Conservation (phyloP, 2,113 vertebrate genomes). For the Salvelinus fontinalis region DNA sequence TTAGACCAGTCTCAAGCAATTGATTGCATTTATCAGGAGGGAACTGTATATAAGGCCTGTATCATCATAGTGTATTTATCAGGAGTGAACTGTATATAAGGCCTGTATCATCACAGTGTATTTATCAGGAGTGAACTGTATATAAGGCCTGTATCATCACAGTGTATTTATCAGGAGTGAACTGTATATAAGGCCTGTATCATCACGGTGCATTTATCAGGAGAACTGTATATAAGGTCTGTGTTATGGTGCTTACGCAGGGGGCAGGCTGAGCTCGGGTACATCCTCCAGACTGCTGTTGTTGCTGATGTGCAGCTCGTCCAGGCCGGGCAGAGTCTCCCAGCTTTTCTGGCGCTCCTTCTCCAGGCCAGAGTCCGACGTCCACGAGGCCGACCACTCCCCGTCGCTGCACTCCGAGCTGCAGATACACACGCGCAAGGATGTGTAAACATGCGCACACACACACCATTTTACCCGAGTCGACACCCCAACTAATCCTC, state of each 20-base stretch:
- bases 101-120: too few relatives aligned
- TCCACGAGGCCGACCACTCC: slow-evolving; percentile 66
- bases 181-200: too few relatives aligned
- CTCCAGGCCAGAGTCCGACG: slow-evolving; percentile 64
- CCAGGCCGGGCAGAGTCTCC: slow-evolving; percentile 69
- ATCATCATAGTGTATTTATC: neutral
- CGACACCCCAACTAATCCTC: slow-evolving; percentile 11
- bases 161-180: too few relatives aligned
- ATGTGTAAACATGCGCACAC: slow-evolving; percentile 8
- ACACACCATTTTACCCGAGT: neutral
- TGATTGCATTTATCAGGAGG: too few relatives aligned
- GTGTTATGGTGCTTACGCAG: slow-evolving; percentile 28
- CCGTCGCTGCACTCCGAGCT: slow-evolving; percentile 82
- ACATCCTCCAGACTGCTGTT: slow-evolving; percentile 59
- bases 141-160: too few relatives aligned
- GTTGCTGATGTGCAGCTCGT: slow-evolving; percentile 57
- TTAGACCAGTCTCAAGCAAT: too few relatives aligned
- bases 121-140: too few relatives aligned
- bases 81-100: too few relatives aligned
- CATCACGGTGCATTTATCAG: neutral
- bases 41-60: too few relatives aligned
- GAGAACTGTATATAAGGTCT: too few relatives aligned
- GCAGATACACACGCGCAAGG: slow-evolving; percentile 7
- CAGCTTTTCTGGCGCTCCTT: slow-evolving; percentile 77
- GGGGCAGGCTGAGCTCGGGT: slow-evolving; percentile 24